Base-by-base conservation (phyloP, 2,888 invertebrate species). In the Cryptocheilus praepositus region DNA sequence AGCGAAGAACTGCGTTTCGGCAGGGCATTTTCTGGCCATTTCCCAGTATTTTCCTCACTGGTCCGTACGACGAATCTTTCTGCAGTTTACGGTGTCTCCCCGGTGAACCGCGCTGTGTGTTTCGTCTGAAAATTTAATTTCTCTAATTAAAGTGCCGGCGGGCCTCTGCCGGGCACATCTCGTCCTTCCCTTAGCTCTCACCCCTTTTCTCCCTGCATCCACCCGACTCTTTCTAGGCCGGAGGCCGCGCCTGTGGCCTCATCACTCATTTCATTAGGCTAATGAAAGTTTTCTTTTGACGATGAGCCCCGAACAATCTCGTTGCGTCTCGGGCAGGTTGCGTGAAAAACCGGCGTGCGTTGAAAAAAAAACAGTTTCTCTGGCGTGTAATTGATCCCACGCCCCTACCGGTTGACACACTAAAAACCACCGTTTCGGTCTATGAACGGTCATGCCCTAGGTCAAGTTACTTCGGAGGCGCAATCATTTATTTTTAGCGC, bases 111-210 rank as follows among this genome's bases (percentile, higher is more conserved):
- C 46, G 51, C 60, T 58, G 64, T 71, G 73, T 78, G 78, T 81
- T 80, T 78, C 78, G 78, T 84, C 82, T 77, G 77, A 77, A 79
- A 82, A 83, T 81, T 84, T 84, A 83, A 82, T 84, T 83, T 80
- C 74, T 77, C 80, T 84, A 82, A 84, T 84, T 84, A 83, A 83
- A 84, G 82, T 78, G 81, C 63, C 61, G 64, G 71, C 64, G 61
- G 63, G 53, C 66, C 36, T 21, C 57, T 44, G 44, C 58, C 16
- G 15, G 58, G 53, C 55, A 44, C 18, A 46, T 54, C 61, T 53
- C 49, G 44, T 54, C 54, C 45, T 52, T 59, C 53, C 18, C 45
- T 13, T 60, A 61, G 22, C 60, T 54, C 55, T 61, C 61, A 63
- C 56, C 52, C 59, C 67, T 63, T 71, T 70, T 66, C 70, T 52